A percentile compares a stretch with the other conserved stretches of the same genome.
Conservation (phyloP, 1,140 invertebrate genomes). For the Hyles vespertilio region DNA sequence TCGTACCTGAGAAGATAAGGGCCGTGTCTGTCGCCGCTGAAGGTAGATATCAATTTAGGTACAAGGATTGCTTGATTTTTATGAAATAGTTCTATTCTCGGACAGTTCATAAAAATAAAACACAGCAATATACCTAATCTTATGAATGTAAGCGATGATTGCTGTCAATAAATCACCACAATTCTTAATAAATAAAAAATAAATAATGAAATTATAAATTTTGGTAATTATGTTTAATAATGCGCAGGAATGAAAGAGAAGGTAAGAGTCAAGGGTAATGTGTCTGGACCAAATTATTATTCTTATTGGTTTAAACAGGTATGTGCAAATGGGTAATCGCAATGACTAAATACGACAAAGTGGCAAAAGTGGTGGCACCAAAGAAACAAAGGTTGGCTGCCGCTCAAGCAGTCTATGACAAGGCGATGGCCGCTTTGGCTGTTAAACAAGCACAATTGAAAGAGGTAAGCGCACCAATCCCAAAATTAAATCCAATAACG, state of each 20-base stretch:
- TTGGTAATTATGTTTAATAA: too few relatives aligned
- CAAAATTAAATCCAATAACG: background rate
- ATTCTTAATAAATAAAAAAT: too few relatives aligned
- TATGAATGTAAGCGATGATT: too few relatives aligned
- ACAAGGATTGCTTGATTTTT: background rate
- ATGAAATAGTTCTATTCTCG: background rate
- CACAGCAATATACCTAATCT: too few relatives aligned
- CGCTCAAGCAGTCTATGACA: slow-evolving; percentile 84
- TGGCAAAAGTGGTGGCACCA: slow-evolving; percentile 91
- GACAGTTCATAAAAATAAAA: background rate
- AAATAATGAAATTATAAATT: too few relatives aligned
- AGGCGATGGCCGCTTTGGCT: slow-evolving; percentile 82
- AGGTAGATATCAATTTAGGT: slow-evolving; percentile 64
- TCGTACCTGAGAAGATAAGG: slow-evolving; percentile 94
- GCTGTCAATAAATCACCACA: too few relatives aligned
- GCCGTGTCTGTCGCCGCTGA: slow-evolving; percentile 86
- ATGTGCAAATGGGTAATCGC: slow-evolving; percentile 95
- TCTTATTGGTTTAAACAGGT: slow-evolving; percentile 48
- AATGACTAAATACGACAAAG: slow-evolving; percentile 95
- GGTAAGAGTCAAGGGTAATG: too few relatives aligned
- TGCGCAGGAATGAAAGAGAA: too few relatives aligned
- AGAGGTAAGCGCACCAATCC: slow-evolving; percentile 56
- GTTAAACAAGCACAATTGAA: slow-evolving; percentile 86
- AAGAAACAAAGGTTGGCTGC: slow-evolving; percentile 87
- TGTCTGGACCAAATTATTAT: too few relatives aligned